These are phyloP conservation scores for Ardeotis arabs DNA, from an alignment of 2,113 vertebrate genomes.

Conservation along the genomic window DNA sequence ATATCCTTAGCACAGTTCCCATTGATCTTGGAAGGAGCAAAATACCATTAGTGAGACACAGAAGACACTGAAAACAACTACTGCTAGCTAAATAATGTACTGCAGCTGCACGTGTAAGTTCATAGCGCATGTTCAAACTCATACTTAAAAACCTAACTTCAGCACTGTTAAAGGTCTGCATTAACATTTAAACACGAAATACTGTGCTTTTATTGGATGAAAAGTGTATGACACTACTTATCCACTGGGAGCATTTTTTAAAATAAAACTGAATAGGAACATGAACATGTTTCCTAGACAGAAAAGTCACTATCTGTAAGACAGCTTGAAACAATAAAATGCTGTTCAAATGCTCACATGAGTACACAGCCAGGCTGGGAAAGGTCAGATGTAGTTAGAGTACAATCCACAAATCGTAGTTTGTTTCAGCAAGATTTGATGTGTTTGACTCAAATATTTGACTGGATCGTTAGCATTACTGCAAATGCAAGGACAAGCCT, in stretches of 20 bases:
- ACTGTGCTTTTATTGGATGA: no score
- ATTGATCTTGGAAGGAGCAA: neutral
- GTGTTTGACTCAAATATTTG: slow-evolving; percentile 63
- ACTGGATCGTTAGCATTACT: neutral
- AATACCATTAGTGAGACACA: neutral
- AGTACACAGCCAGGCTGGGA: neutral
- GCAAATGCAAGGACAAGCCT: neutral
- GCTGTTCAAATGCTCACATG: neutral
- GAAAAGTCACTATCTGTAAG: neutral
- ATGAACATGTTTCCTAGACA: neutral
- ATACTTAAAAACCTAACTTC: neutral
- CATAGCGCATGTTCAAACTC: neutral
- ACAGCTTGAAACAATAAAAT: neutral
- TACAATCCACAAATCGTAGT: slow-evolving; percentile 12
- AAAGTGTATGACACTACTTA: neutral
- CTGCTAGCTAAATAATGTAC: neutral
- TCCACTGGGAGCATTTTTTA: neutral
- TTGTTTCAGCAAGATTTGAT: slow-evolving; percentile 40
- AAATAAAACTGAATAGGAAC: neutral
- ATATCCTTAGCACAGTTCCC: neutral
- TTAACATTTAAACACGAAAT: neutral
- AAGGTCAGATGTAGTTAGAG: slow-evolving; percentile 33
- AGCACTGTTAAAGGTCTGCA: neutral
- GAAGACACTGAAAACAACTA: neutral
- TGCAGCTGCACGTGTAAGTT: neutral